A percentile compares a stretch with the other conserved stretches of the same genome.
phyloP scores from a whole-genome alignment of 2,888 invertebrate species.

The Hermaeophaga mercurialis region DNA sequence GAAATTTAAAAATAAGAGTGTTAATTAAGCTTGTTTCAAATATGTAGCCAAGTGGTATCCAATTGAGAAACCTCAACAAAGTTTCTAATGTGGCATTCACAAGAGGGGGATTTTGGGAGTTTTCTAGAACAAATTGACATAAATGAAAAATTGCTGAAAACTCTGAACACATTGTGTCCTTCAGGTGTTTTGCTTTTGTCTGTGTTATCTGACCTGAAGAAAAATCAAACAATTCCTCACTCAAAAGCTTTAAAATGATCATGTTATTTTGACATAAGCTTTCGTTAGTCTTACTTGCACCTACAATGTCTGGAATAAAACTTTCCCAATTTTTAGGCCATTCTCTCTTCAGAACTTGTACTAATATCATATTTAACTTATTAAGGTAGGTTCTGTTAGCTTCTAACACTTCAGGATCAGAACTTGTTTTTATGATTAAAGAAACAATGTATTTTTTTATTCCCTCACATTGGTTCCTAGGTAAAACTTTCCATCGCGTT shows the following conservation, averaged over 20 bases:
- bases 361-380: conserved; percentile 98
- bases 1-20: conserved; percentile 93
- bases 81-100: conserved; percentile 97
- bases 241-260: conserved; percentile 94
- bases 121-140: conserved; percentile 97
- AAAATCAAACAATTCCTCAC: conserved; percentile 99
- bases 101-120: conserved; percentile 94
- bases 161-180: conserved; percentile 99
- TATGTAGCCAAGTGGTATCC: conserved; percentile 99
- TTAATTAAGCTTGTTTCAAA: conserved; percentile 98
- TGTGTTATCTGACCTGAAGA: conserved; percentile 98
- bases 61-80: conserved; percentile 93
- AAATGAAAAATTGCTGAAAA: conserved; percentile 98
- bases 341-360: conserved; percentile 98
- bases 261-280: conserved; percentile 99
- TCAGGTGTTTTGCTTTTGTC: conserved; percentile 97
- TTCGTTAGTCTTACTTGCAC: conserved; percentile 98
- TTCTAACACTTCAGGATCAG: conserved; percentile 87
- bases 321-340: conserved; percentile 99
- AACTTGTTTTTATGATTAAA: conserved; percentile 97
- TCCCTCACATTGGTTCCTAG: conserved; percentile 97
- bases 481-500: conserved; percentile 96
- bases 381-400: conserved; percentile 95
- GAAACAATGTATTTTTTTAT: conserved; percentile 99
- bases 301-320: conserved; percentile 98